These are phyloP conservation scores for Petrosia ficiformis DNA, from an alignment of 37 sponge, comb jelly and placozoan species.

Conservation along the genomic window DNA sequence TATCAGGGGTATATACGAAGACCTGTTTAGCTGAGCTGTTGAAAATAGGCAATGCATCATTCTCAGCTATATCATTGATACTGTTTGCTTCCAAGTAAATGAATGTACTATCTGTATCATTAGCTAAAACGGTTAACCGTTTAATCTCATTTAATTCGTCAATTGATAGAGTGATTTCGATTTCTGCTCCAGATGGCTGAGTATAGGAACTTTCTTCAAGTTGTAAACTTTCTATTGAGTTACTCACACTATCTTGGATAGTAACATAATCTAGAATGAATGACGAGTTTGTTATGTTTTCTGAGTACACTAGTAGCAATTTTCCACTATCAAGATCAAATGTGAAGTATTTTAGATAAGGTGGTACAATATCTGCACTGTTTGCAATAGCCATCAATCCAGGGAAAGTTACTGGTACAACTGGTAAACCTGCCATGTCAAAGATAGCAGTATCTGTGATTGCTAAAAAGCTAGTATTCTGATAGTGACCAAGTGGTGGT, in stretches of 20 bases:
- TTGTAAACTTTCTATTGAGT: constrained; percentile 23
- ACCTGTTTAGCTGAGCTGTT: constrained; percentile 18
- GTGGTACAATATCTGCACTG: constrained; percentile 80
- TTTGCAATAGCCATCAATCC: constrained; percentile 30
- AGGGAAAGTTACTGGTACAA: constrained; percentile 33
- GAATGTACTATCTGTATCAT: constrained; percentile 31
- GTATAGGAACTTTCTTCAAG: constrained; percentile 39
- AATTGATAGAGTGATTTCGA: constrained; percentile 40
- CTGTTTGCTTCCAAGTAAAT: constrained; percentile 53
- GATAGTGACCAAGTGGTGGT: constrained; percentile 72
- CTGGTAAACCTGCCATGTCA: constrained; percentile 74
- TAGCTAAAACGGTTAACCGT: constrained; percentile 45
- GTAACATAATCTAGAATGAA: constrained; percentile 58
- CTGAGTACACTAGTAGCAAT: constrained; percentile 71
- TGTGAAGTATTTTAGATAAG: constrained; percentile 46
- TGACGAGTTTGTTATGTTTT: constrained; percentile 42
- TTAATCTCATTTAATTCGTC: constrained; percentile 76
- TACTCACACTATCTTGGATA: constrained; percentile 37
- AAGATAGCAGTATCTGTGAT: constrained; percentile 35
- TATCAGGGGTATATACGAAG: constrained; percentile 56
- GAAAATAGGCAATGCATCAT: constrained; percentile 64
- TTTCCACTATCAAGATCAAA: constrained; percentile 60
- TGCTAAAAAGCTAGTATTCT: constrained; percentile 50
- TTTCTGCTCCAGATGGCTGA: constrained; percentile 14
- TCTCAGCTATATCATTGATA: constrained; percentile 78